Conservation (phyloP, 2,797 vertebrate genomes). For the Diceros bicornis region DNA sequence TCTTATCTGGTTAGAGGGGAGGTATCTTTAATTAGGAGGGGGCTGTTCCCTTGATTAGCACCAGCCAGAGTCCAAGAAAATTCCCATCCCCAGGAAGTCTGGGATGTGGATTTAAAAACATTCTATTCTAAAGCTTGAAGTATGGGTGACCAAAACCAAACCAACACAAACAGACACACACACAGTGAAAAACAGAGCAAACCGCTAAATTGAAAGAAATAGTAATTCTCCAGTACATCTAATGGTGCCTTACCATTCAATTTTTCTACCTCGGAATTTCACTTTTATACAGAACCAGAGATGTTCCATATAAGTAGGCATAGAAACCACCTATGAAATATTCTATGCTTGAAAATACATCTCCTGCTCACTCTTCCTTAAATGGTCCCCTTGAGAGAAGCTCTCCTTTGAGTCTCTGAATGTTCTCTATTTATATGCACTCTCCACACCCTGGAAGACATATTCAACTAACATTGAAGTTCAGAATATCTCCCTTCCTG, state of each 20-base stretch:
- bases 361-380: background rate
- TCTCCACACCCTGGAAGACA: background rate
- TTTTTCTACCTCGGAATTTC: background rate
- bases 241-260: background rate
- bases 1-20: background rate
- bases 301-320: too few relatives aligned
- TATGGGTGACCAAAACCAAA: background rate
- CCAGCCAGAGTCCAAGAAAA: background rate
- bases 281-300: background rate
- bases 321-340: background rate
- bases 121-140: constrained; percentile 4
- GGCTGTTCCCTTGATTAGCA: background rate
- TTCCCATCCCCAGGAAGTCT: background rate
- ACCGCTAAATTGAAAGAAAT: background rate
- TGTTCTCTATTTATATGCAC: background rate
- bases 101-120: background rate
- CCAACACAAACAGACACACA: too few relatives aligned
- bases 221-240: too few relatives aligned
- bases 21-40: background rate
- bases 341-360: background rate
- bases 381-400: background rate
- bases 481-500: background rate
- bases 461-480: background rate
- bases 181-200: background rate
- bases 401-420: background rate